Evolutionary conservation across 2,797 vertebrate species (phyloP).

Genomic region (Menidia menidia): DNA sequence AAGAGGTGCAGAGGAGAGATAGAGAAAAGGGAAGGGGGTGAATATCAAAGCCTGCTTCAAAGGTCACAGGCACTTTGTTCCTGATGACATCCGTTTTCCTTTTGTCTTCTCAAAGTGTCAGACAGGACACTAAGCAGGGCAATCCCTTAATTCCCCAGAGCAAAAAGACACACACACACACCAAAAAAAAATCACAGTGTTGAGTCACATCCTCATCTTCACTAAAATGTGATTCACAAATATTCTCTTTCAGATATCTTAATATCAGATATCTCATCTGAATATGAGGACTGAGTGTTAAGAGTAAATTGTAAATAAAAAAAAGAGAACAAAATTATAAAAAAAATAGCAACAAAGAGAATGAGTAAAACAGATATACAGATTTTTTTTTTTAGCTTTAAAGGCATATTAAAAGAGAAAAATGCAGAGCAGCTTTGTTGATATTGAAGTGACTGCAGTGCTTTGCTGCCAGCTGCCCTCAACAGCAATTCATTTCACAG

Average conservation of each 20-base stretch:
- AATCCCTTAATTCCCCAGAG: conserved; percentile 46
- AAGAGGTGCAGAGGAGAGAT: conserved; percentile 18
- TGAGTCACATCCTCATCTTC: not conserved
- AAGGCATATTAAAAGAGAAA: conserved; percentile 28
- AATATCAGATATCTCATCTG: conserved; percentile 7
- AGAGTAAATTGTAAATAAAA: conserved; percentile 11
- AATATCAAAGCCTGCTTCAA: conserved; percentile 79
- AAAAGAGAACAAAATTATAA: not conserved
- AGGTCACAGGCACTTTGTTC: conserved; percentile 80
- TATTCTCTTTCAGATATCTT: conserved; percentile 13
- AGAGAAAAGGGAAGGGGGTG: conserved; percentile 33
- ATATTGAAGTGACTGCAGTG: conserved; percentile 61
- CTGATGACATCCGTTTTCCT: conserved; percentile 73
- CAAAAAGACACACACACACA: conserved; percentile 21
- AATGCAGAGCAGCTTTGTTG: conserved; percentile 21
- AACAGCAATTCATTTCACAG: conserved; percentile 41
- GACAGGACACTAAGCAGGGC: conserved; percentile 58
- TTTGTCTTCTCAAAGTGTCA: conserved; percentile 71
- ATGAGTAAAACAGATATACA: not conserved
- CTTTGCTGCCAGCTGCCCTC: conserved; percentile 42
- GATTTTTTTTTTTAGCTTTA: conserved; percentile 32
- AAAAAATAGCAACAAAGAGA: conserved; percentile 18
- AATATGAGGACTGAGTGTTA: conserved; percentile 28
- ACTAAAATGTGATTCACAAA: conserved; percentile 5
- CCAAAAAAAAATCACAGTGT: too few species aligned